Evolutionary conservation across 2,797 vertebrate genomes (phyloP), one percentile per base, ranked within the genome.

Genomic region (Dicrostonyx torquatus): DNA sequence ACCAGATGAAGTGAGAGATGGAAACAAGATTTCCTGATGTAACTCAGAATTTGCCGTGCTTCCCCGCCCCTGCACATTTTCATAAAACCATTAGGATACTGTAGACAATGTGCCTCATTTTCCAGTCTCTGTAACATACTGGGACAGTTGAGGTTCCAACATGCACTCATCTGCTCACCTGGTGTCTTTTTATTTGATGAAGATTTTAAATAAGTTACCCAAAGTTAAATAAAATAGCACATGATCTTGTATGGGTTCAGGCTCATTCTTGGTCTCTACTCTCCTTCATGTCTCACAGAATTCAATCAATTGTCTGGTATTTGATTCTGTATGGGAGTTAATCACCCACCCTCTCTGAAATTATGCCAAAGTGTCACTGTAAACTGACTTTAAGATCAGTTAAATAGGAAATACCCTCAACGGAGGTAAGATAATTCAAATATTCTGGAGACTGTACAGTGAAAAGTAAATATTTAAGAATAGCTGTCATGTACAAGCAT

Each of bases 271-370:
- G 97, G 95, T 90, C 97, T 94, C 66, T 96, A 97, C 94, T 94
- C 92, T 89, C 95, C 96, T 97, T 93, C 68, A 91, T 88, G 97
- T 97, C 97, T 97, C 97, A 97, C 82, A n/a, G 94, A 89, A 96
- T 40, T 97, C 97, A 97, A 95, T 76, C 91, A 96, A 40, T 95
- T 98, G 97, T 98, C 97, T 97, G 97, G 18, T 97, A 95, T 88
- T 96, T 93, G 88, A 87, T 82, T 26, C 95, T 43, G 55, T 95
- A 92, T 91, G 96, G 87, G 45, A 94, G 17, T 94, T 95, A 95
- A n/a, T 83, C 91, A 89, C 18, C 34, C 91, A 88, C 10, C 20
- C 43, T 62, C 76, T 97, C 43, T 96, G 80, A 97, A 96, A 97
- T 97, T 97, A 96, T 72, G 93, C 95, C 97, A 97, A 97, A 95